phyloP scores from a whole-genome alignment of 2,888 invertebrate genomes.

The Osedax frankpressi region DNA sequence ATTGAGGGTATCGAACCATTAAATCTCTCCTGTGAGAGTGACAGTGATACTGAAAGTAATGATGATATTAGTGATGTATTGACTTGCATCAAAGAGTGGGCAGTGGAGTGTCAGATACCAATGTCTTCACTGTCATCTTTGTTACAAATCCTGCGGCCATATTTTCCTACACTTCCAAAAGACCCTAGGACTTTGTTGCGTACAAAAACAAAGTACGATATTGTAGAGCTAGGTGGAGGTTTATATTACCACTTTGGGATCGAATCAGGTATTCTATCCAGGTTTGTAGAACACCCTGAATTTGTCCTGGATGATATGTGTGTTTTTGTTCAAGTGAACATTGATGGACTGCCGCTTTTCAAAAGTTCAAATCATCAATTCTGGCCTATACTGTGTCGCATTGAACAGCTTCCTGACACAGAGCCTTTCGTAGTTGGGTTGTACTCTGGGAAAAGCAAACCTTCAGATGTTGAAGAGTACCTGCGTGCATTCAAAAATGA shows the following conservation, averaged over 20 bases:
- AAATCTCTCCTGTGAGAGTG: neutral
- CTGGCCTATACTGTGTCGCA: slow-evolving; percentile 18
- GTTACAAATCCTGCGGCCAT: neutral
- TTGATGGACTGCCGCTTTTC: slow-evolving; percentile 21
- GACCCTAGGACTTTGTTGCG: neutral
- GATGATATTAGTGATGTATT: neutral
- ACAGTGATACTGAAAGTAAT: neutral
- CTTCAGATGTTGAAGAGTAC: slow-evolving; percentile 8
- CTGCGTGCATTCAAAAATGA: slow-evolving; percentile 14
- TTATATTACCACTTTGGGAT: slow-evolving; percentile 11
- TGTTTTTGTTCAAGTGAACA: slow-evolving; percentile 14
- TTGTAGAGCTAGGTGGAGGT: neutral
- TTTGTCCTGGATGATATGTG: neutral
- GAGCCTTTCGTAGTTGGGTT: slow-evolving; percentile 16
- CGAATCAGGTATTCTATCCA: slow-evolving; percentile 1
- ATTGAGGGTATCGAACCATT: neutral
- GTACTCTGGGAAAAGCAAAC: slow-evolving; percentile 17
- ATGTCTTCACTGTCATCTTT: neutral
- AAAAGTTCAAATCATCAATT: slow-evolving; percentile 17
- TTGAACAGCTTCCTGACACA: neutral
- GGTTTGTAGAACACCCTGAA: neutral
- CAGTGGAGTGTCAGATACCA: slow-evolving; percentile 1
- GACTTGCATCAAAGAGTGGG: neutral
- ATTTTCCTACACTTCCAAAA: slow-evolving; percentile 3
- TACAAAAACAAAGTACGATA: neutral